These are phyloP conservation scores for Drosophila nr. perissopoda DNA, from an alignment of 2,888 invertebrate species.

Conservation along the genomic window DNA sequence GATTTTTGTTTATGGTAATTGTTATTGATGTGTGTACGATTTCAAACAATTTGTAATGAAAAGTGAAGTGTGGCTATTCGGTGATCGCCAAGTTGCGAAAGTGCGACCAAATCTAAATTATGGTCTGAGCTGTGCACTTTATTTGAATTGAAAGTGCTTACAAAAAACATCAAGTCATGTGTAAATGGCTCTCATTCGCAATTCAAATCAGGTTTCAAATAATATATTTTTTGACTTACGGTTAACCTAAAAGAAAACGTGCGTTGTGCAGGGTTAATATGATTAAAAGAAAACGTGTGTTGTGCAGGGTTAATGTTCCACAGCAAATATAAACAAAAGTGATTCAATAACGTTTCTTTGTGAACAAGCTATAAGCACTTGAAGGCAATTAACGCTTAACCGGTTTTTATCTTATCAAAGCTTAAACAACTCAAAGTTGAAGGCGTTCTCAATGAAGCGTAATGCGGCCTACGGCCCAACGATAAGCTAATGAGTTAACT, in stretches of 20 bases:
- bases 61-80: conserved; percentile 66
- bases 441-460: conserved; percentile 40
- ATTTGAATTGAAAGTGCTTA: not conserved
- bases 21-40: conserved; percentile 7
- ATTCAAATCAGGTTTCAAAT: not conserved
- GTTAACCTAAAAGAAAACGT: not conserved
- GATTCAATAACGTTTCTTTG: conserved; percentile 11
- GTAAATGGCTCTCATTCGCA: not conserved
- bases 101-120: conserved; percentile 62
- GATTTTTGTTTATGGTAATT: conserved; percentile 7
- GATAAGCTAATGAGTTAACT: conserved; percentile 62
- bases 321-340: conserved; percentile 17
- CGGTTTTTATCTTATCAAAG: conserved; percentile 53
- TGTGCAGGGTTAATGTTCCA: conserved; percentile 2
- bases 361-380: not conserved
- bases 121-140: conserved; percentile 1
- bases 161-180: not conserved
- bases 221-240: not conserved
- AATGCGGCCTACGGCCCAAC: conserved; percentile 45
- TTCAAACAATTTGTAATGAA: conserved; percentile 54
- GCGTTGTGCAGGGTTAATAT: conserved; percentile 3
- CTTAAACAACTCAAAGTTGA: conserved; percentile 22
- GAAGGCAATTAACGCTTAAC: conserved; percentile 10
- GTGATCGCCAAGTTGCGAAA: conserved; percentile 62
- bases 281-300: not conserved